A percentile compares a stretch with the other conserved stretches of the same genome.
phyloP scores from a whole-genome alignment of 2,113 vertebrate species.

The Pao palembangensis region DNA sequence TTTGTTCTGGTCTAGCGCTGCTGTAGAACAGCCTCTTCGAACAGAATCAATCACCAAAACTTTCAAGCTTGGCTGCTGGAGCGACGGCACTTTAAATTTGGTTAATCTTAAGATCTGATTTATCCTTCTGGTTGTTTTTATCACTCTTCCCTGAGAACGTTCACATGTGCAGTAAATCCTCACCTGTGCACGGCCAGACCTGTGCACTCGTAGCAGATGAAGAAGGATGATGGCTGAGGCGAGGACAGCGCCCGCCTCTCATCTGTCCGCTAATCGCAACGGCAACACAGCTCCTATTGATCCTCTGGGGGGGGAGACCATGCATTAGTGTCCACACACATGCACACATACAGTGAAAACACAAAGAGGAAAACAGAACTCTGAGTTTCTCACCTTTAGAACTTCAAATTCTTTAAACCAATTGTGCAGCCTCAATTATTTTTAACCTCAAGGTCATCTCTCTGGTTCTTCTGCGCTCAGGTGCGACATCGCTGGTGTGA shows the following conservation, averaged over 20 bases:
- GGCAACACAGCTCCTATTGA: conserved; percentile 77
- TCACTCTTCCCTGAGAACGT: conserved; percentile 1
- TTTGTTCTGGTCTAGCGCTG: too few species aligned
- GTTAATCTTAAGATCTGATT: conserved; percentile 39
- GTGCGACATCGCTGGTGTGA: conserved; percentile 96
- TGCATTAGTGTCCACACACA: conserved; percentile 52
- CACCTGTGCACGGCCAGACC: conserved; percentile 4
- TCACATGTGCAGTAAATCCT: not conserved
- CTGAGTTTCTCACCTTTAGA: too few species aligned
- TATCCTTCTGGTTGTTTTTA: conserved; percentile 41
- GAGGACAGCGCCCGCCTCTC: conserved; percentile 71
- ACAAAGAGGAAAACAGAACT: not conserved
- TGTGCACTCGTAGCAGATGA: conserved; percentile 41
- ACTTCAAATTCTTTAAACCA: too few species aligned
- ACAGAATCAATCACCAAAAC: conserved; percentile 39
- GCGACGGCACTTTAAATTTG: too few species aligned
- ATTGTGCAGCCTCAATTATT: not conserved
- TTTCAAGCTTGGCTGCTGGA: conserved; percentile 16
- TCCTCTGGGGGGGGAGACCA: conserved; percentile 61
- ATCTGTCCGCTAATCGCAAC: conserved; percentile 67
- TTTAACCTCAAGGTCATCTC: not conserved
- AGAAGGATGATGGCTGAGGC: conserved; percentile 59
- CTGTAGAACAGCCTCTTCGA: conserved; percentile 11
- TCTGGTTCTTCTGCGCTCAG: conserved; percentile 59
- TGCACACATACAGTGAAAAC: conserved; percentile 31